Percentiles rank a stretch among this genome's conserved stretches.
Evolutionary conservation across 2,797 vertebrate species (phyloP).

Genomic region (Poeciliopsis presidionis): DNA sequence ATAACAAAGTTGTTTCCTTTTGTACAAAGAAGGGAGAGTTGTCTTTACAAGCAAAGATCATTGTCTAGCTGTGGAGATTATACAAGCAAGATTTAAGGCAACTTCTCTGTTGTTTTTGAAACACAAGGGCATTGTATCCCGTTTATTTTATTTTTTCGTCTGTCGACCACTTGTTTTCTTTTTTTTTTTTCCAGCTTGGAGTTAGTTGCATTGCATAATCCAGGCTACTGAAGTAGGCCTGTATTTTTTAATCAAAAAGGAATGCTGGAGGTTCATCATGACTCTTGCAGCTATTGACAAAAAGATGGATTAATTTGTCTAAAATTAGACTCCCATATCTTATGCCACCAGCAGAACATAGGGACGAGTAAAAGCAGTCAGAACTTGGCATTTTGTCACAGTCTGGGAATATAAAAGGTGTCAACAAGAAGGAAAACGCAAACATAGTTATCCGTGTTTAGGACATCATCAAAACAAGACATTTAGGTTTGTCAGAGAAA

Average conservation of each 20-base stretch:
- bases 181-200: constrained; percentile 49
- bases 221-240: constrained; percentile 69
- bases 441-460: constrained; percentile 13
- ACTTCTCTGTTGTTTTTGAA: constrained; percentile 81
- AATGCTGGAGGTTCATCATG: constrained; percentile 67
- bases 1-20: constrained; percentile 81
- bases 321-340: constrained; percentile 33
- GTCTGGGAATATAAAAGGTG: constrained; percentile 11
- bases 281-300: constrained; percentile 48
- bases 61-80: constrained; percentile 80
- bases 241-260: constrained; percentile 62
- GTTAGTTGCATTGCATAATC: constrained; percentile 81
- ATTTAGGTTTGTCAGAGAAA: neutral
- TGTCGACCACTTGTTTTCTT: neutral
- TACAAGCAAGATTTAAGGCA: constrained; percentile 88
- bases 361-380: constrained; percentile 27
- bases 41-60: constrained; percentile 75
- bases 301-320: constrained; percentile 46
- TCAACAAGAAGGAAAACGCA: constrained; percentile 24
- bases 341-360: constrained; percentile 23
- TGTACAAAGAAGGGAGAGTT: constrained; percentile 80
- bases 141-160: constrained; percentile 28
- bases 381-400: constrained; percentile 17
- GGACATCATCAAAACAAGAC: constrained; percentile 4
- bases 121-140: constrained; percentile 71